Evolutionary conservation across 2,888 invertebrate genomes (phyloP), one percentile per base, ranked within the genome.

Genomic region (Hemaris fuciformis): DNA sequence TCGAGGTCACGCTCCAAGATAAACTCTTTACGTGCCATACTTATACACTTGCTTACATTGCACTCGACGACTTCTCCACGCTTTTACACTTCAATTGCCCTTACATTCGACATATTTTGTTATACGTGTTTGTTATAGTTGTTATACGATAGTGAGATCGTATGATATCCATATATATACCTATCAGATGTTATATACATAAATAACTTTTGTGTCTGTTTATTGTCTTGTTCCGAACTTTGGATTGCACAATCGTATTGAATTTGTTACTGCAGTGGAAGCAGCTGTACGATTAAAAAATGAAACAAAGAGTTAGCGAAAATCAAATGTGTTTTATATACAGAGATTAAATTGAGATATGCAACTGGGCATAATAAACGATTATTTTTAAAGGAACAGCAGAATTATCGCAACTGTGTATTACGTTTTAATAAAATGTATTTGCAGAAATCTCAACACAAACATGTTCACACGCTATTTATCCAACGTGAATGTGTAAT

Each of bases 1-100:
- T 85, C 80, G 86, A 80, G 89, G 89, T 89, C 89, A 87, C 80
- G 81, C 79, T 79, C 79, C 76, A 81, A 82, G 81, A 82, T 81
- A 84, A 85, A 84, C 82, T 83, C 79, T 80, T 80, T 81, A 80
- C 82, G 80, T 81, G 77, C 81, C 74, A 69, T 77, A 85, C 78
- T 84, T 83, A 77, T 79, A 81, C 81, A 80, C 77, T 83, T 74
- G 74, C 81, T 74, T 76, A 78, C 80, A 77, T 76, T 74, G 71
- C 71, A 73, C 68, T 83, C 77, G 75, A 69, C 71, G 75, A 77
- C 78, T 72, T n/a, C 38, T 20, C 38, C 57, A 7, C 20, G 57
- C 13, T 57, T 34, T 38, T 34, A 34, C 22, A 59, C 46, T 59
- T 59, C 48, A 48, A 48, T 53, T 53, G 31, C 31, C 53, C 8